Percentiles rank a stretch among this genome's conserved stretches.
These are phyloP conservation scores for Cremastinae sp. DNA, from an alignment of 2,888 invertebrate genomes.

Conservation along the genomic window DNA sequence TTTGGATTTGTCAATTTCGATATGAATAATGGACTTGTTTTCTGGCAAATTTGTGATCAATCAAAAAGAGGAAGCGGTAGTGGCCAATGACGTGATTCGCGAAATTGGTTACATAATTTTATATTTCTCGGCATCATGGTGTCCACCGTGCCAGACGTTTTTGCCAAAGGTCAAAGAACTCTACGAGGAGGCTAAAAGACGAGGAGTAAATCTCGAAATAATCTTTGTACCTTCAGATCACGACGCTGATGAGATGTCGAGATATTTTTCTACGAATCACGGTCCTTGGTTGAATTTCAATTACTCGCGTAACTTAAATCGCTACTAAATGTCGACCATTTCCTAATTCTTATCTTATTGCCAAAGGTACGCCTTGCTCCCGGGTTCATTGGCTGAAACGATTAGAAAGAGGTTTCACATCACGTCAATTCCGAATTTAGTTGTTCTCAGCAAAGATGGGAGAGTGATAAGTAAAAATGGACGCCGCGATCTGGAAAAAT, in stretches of 20 bases:
- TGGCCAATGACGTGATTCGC: conserved; percentile 63
- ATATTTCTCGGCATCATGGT: conserved; percentile 70
- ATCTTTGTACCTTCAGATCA: conserved; percentile 67
- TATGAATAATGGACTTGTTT: conserved; percentile 63
- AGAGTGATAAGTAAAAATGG: conserved; percentile 61
- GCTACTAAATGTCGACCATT: no score
- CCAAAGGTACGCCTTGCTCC: conserved; percentile 64
- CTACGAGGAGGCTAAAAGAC: conserved; percentile 54
- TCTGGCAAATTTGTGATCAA: conserved; percentile 64
- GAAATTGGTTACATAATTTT: conserved; percentile 63
- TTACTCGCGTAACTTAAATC: neutral
- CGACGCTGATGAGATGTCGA: conserved; percentile 63
- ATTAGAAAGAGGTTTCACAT: conserved; percentile 64
- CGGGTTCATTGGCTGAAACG: conserved; percentile 55
- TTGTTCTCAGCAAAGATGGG: conserved; percentile 62
- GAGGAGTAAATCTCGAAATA: conserved; percentile 62
- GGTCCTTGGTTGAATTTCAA: conserved; percentile 64
- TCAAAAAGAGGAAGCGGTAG: conserved; percentile 60
- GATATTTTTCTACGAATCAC: conserved; percentile 62
- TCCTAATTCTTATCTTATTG: no score
- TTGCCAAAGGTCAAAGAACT: conserved; percentile 61
- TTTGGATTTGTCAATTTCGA: no score
- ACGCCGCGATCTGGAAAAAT: conserved; percentile 62
- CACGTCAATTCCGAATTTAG: conserved; percentile 62
- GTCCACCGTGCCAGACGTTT: conserved; percentile 66